A percentile compares a stretch with the other conserved stretches of the same genome.
These are phyloP conservation scores for Clanis bilineata DNA, from an alignment of 2,888 invertebrate species.

Conservation along the genomic window DNA sequence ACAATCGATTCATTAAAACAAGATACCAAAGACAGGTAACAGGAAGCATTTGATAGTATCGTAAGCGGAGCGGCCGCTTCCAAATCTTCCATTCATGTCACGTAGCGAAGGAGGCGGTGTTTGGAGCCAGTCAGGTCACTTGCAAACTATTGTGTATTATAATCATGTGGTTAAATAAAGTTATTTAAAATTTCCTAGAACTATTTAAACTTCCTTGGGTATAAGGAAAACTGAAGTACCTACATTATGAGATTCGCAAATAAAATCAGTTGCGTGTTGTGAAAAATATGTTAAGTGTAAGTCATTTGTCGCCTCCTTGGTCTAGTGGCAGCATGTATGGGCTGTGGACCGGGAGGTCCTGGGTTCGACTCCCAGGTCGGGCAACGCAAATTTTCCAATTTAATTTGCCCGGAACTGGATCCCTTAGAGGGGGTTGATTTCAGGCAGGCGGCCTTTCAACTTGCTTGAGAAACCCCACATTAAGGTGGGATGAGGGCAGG, in stretches of 20 bases:
- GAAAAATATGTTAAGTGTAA: neutral
- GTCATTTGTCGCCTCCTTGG: neutral
- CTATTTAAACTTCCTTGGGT: neutral
- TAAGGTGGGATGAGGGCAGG: too few species aligned
- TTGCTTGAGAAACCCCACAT: too few species aligned
- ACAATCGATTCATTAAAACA: neutral
- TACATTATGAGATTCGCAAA: neutral
- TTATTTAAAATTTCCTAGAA: neutral
- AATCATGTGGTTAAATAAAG: neutral
- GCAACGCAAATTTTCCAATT: too few species aligned
- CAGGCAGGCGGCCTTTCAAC: too few species aligned
- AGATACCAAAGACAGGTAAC: conserved; percentile 5
- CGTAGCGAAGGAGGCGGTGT: conserved; percentile 12
- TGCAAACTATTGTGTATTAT: neutral
- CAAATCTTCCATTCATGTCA: conserved; percentile 17
- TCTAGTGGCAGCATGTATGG: too few species aligned
- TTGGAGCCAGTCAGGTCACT: conserved; percentile 10
- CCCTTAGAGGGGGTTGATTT: too few species aligned
- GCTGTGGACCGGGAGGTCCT: too few species aligned
- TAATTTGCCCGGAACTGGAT: too few species aligned
- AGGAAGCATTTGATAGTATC: conserved; percentile 17
- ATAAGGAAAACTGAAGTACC: neutral
- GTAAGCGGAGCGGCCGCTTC: conserved; percentile 8
- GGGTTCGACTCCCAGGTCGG: too few species aligned
- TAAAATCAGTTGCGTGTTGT: neutral